Conservation (phyloP, 1,140 invertebrate species). For the Ridgeia piscesae region DNA sequence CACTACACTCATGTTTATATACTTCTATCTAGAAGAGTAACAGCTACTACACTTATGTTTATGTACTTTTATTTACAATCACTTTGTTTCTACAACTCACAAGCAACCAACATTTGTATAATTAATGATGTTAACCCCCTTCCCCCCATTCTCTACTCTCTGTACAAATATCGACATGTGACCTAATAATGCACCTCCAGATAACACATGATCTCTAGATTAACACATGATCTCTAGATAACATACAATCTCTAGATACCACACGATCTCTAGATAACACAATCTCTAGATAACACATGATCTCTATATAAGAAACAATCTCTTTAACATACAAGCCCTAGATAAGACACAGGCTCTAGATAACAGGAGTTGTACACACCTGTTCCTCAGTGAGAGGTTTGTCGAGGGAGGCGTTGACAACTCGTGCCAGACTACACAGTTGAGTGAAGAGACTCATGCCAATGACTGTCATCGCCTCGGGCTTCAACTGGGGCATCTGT, state of each 20-base stretch:
- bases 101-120: too few relatives aligned
- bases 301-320: too few relatives aligned
- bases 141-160: conserved; percentile 37
- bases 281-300: too few relatives aligned
- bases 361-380: conserved; percentile 34
- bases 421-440: conserved; percentile 78
- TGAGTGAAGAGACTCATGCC: conserved; percentile 88
- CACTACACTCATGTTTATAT: neutral
- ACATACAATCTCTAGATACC: too few relatives aligned
- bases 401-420: conserved; percentile 61
- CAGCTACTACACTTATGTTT: too few relatives aligned
- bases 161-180: conserved; percentile 37
- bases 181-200: too few relatives aligned
- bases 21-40: neutral
- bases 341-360: neutral
- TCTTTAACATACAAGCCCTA: too few relatives aligned
- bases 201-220: too few relatives aligned
- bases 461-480: conserved; percentile 88
- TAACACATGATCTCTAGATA: too few relatives aligned
- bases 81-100: too few relatives aligned
- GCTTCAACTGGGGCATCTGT: conserved; percentile 77
- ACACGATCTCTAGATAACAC: too few relatives aligned
- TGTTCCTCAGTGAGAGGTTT: conserved; percentile 47
- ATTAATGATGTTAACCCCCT: too few relatives aligned
- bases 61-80: neutral